These are phyloP conservation scores for Fundulus diaphanus DNA, from an alignment of 2,797 vertebrate species.

Conservation along the genomic window DNA sequence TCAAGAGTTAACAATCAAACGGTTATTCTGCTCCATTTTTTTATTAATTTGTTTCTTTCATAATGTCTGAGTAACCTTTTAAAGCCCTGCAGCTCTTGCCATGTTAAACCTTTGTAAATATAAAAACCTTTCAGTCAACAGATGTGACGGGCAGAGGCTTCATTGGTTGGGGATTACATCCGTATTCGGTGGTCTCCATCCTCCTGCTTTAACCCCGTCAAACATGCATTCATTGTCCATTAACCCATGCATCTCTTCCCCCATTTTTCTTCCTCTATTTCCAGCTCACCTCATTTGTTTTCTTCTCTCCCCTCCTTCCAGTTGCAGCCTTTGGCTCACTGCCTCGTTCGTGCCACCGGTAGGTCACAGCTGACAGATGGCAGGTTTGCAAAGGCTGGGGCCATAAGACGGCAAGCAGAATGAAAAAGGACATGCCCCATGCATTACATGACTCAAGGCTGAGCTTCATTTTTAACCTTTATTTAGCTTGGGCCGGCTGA, in stretches of 20 bases:
- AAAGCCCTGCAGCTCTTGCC: slow-evolving; percentile 3
- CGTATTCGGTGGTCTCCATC: slow-evolving; percentile 15
- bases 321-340: slow-evolving; percentile 34
- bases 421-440: slow-evolving; percentile 45
- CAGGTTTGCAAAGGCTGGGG: slow-evolving; percentile 29
- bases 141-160: slow-evolving; percentile 36
- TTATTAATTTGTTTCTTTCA: neutral
- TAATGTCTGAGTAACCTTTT: slow-evolving; percentile 2
- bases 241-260: slow-evolving; percentile 9
- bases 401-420: slow-evolving; percentile 45
- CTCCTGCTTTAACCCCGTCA: neutral
- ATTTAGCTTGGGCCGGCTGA: slow-evolving; percentile 19
- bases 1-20: neutral
- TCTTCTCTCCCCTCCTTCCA: slow-evolving; percentile 3
- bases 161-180: slow-evolving; percentile 45
- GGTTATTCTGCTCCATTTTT: neutral
- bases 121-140: slow-evolving; percentile 38
- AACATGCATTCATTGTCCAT: neutral
- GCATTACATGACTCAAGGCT: slow-evolving; percentile 48
- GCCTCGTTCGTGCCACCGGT: slow-evolving; percentile 41
- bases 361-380: slow-evolving; percentile 67
- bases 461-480: slow-evolving; percentile 49
- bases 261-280: slow-evolving; percentile 6
- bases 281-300: neutral
- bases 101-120: slow-evolving; percentile 31